Base-by-base conservation (phyloP, 2,113 vertebrate species). In the Ceyx cyanopectus region DNA sequence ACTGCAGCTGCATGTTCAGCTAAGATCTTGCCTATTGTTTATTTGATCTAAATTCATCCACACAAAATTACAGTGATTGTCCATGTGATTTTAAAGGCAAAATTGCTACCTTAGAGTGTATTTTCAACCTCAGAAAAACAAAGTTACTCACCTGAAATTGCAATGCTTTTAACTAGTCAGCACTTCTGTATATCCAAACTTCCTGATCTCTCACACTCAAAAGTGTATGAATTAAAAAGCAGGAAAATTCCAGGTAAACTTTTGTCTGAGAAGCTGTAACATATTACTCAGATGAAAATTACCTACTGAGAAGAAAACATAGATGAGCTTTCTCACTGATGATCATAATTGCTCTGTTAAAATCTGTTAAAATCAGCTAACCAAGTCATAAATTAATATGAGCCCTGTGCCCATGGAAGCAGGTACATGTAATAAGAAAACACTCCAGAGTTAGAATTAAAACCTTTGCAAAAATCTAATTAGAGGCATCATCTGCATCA, bases 301-400 rank as follows among this genome's bases (percentile, higher is more conserved):
- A 80, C 68, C 94, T 95, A 87, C 81, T 67, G 79, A 62, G 81
- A 92, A 79, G 78, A 83, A 93, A 94, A 89, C 24, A 70, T 4
- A 90, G 78, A 81, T 91, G 45, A 75, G 10, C 78, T 79, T 75
- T 94, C 81, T 78, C 27, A 84, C 19, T 58, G 53, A 51, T 70
- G 41, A 58, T 34, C 6, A 0, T 54, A 81, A 69, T 34, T 77
- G 24, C 40, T 82, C 74, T 89, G 54, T 54, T 79, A 80, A 94
- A 92, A 74, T 69, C 43, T 87, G 54, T 54, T 79, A 80, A 94
- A 92, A 74, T 69, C 43, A 76, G 27, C 70, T 90, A 65, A 77
- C 16, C 40, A 61, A 63, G 32, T 22, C 4, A 3, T 51, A 92
- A 91, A 92, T 84, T 50, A 63, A 41, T 32, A 37, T 2, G 12